phyloP scores from a whole-genome alignment of 1,140 invertebrate genomes.

The Muscidifurax raptorellus region DNA sequence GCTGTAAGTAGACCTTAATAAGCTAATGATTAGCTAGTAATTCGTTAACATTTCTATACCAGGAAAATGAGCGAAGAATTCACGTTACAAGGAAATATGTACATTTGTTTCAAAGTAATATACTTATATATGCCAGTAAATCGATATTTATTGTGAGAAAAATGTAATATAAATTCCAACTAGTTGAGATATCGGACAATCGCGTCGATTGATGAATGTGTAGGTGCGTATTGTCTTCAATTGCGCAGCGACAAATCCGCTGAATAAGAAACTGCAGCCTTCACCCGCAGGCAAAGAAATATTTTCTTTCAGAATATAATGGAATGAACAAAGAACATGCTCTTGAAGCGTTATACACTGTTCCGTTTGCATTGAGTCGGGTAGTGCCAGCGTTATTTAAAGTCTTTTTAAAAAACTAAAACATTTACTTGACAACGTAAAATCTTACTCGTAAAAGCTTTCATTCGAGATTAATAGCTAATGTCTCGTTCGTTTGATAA shows the following conservation, averaged over 20 bases:
- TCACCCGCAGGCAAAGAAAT: neutral
- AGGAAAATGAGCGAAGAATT: too few species aligned
- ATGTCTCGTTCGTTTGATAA: neutral
- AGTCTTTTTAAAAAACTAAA: neutral
- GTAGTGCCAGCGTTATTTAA: neutral
- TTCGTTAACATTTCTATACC: too few species aligned
- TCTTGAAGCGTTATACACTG: neutral
- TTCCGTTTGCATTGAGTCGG: neutral
- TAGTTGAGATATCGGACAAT: neutral
- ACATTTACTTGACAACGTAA: neutral
- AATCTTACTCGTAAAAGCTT: neutral
- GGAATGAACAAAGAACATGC: neutral
- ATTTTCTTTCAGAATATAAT: slow-evolving; percentile 11
- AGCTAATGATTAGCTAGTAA: too few species aligned
- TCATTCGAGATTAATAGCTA: neutral
- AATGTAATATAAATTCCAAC: neutral
- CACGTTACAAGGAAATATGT: too few species aligned
- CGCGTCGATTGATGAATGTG: neutral
- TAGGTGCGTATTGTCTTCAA: neutral
- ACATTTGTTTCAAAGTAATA: too few species aligned
- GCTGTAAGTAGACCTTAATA: too few species aligned
- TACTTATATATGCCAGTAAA: too few species aligned
- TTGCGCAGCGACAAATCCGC: neutral
- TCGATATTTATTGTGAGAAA: too few species aligned
- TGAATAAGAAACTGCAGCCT: neutral